phyloP scores from a whole-genome alignment of 1,140 invertebrate species.

The Chrysomallon squamiferum region DNA sequence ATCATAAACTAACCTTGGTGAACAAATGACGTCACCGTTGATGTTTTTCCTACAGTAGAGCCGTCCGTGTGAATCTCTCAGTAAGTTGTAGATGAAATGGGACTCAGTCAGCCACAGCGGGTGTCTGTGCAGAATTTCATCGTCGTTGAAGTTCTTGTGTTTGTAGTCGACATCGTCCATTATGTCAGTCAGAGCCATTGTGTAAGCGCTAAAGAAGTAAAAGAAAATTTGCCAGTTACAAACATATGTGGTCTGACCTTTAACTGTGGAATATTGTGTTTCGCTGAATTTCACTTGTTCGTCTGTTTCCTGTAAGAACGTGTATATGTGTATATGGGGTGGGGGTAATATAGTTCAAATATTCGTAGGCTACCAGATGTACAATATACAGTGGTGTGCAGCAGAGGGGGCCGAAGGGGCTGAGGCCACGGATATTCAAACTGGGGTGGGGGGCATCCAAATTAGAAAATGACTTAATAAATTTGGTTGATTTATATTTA shows the following conservation, averaged over 20 bases:
- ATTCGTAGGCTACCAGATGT: too few species aligned
- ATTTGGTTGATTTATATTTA: too few species aligned
- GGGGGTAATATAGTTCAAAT: too few species aligned
- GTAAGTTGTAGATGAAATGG: conserved; percentile 45
- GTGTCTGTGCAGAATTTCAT: conserved; percentile 29
- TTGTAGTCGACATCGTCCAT: conserved; percentile 51
- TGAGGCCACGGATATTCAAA: too few species aligned
- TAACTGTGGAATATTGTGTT: too few species aligned
- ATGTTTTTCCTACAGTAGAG: conserved; percentile 32
- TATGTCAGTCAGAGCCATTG: conserved; percentile 39
- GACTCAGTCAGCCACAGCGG: conserved; percentile 44
- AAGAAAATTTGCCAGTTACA: background rate
- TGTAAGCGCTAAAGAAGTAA: background rate
- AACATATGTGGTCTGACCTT: background rate
- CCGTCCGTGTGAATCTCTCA: conserved; percentile 31
- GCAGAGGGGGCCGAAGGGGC: too few species aligned
- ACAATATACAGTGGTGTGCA: too few species aligned
- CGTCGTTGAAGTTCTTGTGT: conserved; percentile 41
- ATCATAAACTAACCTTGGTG: conserved; percentile 38
- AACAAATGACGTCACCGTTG: conserved; percentile 39
- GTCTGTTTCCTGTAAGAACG: too few species aligned
- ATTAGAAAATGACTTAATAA: too few species aligned
- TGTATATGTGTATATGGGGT: too few species aligned
- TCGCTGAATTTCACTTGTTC: too few species aligned
- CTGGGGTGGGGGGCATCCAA: too few species aligned